Base-by-base conservation (phyloP, 2,888 invertebrate species). In the Rotaria macrura region DNA sequence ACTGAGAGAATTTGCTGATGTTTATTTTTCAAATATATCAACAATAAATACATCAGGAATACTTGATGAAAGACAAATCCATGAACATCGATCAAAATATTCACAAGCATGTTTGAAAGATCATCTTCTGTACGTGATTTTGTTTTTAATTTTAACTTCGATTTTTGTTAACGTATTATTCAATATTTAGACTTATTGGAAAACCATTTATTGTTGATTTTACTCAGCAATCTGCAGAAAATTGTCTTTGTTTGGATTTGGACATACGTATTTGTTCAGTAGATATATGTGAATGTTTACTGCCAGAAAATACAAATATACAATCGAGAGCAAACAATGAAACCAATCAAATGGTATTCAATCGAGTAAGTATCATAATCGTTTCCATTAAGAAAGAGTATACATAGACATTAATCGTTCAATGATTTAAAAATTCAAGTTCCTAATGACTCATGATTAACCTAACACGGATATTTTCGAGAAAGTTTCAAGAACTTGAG, bases 221-320 rank as follows among this genome's bases (percentile, higher is more conserved):
- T n/a, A 43, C n/a, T 79, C 79, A 79, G 43, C 79, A 79, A 79
- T 40, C 43, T n/a, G 79, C 79, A n/a, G 43, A 79, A 43, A 79
- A 79, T 43, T 79, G 79, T 79, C 79, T 79, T 43, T 43, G 43
- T 10, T 79, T 79, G 3, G 79, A 79, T 25, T 79, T 79, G 79
- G 79, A 79, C 43, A 79, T 79, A 79, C 40, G 79, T n/a, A 5
- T 79, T 12, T n/a, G 79, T 43, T 79, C 43, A 14, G 40, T 43
- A n/a, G 79, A 79, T 79, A 12, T 79, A 43, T 79, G 79, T 43
- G 79, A 79, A 79, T 79, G 79, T 79, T 43, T 79, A n/a, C 43
- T 5, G 14, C 23, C 23, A 43, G 79, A 79, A 25, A 79, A 79
- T 43, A 79, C 79, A 12, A 79, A 43, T 79, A 43, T 43, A 43